phyloP scores from a whole-genome alignment of 2,888 invertebrate genomes.

The Elmis aenea region DNA sequence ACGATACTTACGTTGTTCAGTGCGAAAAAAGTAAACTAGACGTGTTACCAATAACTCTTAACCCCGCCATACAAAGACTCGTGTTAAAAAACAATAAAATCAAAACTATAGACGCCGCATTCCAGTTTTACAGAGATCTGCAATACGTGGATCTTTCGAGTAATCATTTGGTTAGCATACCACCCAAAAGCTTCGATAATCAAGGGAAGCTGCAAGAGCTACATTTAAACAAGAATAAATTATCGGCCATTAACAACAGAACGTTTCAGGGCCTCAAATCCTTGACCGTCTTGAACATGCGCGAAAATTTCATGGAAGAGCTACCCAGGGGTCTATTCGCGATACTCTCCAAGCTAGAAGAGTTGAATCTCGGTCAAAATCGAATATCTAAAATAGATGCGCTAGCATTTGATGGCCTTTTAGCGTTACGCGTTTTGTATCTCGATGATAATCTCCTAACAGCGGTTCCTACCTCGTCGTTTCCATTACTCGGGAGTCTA shows the following conservation, averaged over 20 bases:
- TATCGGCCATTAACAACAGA: slow-evolving; percentile 71
- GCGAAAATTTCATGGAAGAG: slow-evolving; percentile 77
- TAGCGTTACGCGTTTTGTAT: slow-evolving; percentile 72
- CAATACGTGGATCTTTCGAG: slow-evolving; percentile 78
- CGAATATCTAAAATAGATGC: slow-evolving; percentile 76
- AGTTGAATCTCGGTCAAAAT: slow-evolving; percentile 81
- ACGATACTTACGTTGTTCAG: slow-evolving; percentile 79
- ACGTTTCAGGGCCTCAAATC: slow-evolving; percentile 76
- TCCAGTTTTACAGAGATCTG: slow-evolving; percentile 84
- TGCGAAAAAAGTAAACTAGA: slow-evolving; percentile 83
- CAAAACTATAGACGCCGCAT: slow-evolving; percentile 82
- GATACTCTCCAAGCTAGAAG: slow-evolving; percentile 70
- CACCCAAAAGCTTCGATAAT: slow-evolving; percentile 70
- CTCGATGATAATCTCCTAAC: slow-evolving; percentile 80
- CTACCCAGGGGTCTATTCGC: slow-evolving; percentile 70
- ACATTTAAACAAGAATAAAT: slow-evolving; percentile 79
- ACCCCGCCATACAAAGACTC: slow-evolving; percentile 82
- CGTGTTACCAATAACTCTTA: slow-evolving; percentile 84
- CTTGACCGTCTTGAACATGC: slow-evolving; percentile 73
- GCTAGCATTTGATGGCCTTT: slow-evolving; percentile 69
- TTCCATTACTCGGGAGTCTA: slow-evolving; percentile 67
- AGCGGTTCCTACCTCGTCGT: slow-evolving; percentile 68
- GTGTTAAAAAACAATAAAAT: slow-evolving; percentile 82
- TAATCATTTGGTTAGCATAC: slow-evolving; percentile 79
- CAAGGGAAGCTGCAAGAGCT: slow-evolving; percentile 79